Base-by-base conservation (phyloP, 2,797 vertebrate genomes). In the Thripadectes ignobilis region DNA sequence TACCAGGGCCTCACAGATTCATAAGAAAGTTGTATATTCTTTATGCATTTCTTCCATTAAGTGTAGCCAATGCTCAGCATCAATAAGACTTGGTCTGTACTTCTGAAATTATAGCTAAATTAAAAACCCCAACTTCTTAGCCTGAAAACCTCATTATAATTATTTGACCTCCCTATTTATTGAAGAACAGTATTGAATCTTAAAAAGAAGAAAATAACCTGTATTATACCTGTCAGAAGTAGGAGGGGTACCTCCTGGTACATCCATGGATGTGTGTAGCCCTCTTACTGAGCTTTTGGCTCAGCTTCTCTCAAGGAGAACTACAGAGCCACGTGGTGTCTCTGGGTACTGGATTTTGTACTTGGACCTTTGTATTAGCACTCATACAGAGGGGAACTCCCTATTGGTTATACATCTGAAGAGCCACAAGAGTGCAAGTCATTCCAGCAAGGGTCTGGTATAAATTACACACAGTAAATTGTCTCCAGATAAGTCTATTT, bases 401-500 rank as follows among this genome's bases (percentile, higher is more conserved):
- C 92, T 83, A 4, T 95, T 97, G 98, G 96, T 96, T 94, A 51
- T 57, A 97, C 96, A 97, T 97, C 97, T 97, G 98, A 97, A 67
- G 85, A 48, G 27, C 78, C 18, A n/a, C 69, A 59, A 92, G 96
- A 97, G 96, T 62, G 88, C 94, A 91, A 95, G 95, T 89, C 92
- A 91, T 92, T 96, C 97, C 96, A 97, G 95, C 68, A 58, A 95
- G 97, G 94, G 48, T 85, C 96, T 97, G 97, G 97, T 95, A 95
- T 94, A 94, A 95, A 98, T 98, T 97, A 98, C 63, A 27, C 21
- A 52, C 17, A 74, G 94, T 89, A 97, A 97, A 96, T 96, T 97
- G 97, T 95, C 98, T 97, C 97, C 96, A 97, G 97, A 95, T 86
- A 96, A 94, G 89, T 93, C 97, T 97, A 91, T 94, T 96, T 97